phyloP scores from a whole-genome alignment of 1,140 invertebrate genomes.

The Drusus annulatus region DNA sequence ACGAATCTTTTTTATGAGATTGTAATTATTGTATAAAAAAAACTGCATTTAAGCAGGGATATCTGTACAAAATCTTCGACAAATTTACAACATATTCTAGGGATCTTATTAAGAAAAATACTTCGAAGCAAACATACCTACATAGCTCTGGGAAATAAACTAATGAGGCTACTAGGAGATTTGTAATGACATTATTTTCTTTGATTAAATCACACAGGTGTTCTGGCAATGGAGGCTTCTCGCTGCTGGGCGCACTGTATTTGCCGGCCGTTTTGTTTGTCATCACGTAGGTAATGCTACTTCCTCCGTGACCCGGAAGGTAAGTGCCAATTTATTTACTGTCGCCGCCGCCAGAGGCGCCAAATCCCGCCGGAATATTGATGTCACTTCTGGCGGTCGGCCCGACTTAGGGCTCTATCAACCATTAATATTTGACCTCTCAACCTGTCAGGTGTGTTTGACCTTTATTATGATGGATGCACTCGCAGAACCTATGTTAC shows the following conservation, averaged over 20 bases:
- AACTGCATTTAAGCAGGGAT: no score
- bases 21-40: no score
- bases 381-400: slow-evolving; percentile 37
- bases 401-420: slow-evolving; percentile 13
- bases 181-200: no score
- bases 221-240: not conserved
- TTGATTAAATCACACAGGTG: slow-evolving; percentile 31
- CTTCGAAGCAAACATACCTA: no score
- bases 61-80: no score
- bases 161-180: no score
- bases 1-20: no score
- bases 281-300: slow-evolving; percentile 53
- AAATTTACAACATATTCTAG: no score
- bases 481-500: not conserved
- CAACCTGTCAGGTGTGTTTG: not conserved
- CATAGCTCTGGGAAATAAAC: no score
- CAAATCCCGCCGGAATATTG: slow-evolving; percentile 54
- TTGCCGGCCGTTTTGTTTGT: slow-evolving; percentile 44
- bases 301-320: slow-evolving; percentile 52
- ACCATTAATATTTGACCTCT: slow-evolving; percentile 24
- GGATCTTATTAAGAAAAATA: no score
- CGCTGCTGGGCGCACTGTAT: not conserved
- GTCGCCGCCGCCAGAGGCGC: slow-evolving; percentile 45
- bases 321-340: slow-evolving; percentile 59
- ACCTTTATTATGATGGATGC: slow-evolving; percentile 10